Evolutionary conservation across 1,140 invertebrate genomes (phyloP).

Genomic region (Atopsyche davidsoni): DNA sequence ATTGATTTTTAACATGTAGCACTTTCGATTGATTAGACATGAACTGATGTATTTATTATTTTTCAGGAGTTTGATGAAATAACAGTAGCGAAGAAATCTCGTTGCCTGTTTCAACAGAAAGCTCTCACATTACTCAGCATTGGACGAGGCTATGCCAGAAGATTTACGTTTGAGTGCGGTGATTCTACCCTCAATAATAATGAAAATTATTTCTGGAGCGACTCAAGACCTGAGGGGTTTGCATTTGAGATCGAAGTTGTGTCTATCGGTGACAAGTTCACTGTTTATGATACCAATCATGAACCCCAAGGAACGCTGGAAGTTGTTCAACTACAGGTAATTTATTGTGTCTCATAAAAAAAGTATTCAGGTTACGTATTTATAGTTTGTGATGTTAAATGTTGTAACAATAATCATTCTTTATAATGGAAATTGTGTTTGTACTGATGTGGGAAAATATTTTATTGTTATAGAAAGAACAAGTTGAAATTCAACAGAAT

Average conservation of each 20-base stretch:
- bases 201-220: conserved; percentile 70
- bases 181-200: conserved; percentile 59
- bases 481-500: conserved; percentile 44
- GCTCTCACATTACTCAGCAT: conserved; percentile 62
- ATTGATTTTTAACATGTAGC: not conserved
- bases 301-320: conserved; percentile 57
- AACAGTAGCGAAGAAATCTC: conserved; percentile 40
- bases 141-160: conserved; percentile 66
- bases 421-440: not conserved
- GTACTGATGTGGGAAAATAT: not conserved
- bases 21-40: conserved; percentile 4
- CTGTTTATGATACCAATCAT: conserved; percentile 58
- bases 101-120: conserved; percentile 55
- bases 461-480: conserved; percentile 40
- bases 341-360: no score
- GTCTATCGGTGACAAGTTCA: conserved; percentile 64
- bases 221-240: conserved; percentile 65
- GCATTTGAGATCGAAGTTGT: conserved; percentile 65
- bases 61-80: conserved; percentile 41
- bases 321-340: conserved; percentile 56
- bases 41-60: conserved; percentile 26
- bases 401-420: not conserved
- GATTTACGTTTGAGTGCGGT: conserved; percentile 65
- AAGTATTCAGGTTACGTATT: no score
- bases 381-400: not conserved